Percentiles rank a stretch among this genome's conserved stretches.
phyloP scores from a whole-genome alignment of 2,888 invertebrate species.

The Diaprepes abbreviatus region DNA sequence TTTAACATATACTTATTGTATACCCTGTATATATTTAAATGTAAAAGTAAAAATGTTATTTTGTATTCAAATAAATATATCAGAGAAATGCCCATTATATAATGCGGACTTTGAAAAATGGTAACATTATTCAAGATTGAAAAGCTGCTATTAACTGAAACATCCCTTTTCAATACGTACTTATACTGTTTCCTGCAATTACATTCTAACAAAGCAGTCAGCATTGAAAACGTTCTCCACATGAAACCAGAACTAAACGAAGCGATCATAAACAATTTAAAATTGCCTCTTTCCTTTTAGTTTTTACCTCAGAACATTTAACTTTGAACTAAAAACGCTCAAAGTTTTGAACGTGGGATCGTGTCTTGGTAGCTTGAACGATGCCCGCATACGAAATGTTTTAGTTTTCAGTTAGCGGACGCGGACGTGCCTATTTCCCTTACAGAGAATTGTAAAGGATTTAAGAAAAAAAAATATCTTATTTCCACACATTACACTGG shows the following conservation, averaged over 20 bases:
- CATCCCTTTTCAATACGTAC: too few relatives aligned
- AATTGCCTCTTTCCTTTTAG: constrained; percentile 43
- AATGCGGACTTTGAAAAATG: too few relatives aligned
- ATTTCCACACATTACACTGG: not conserved
- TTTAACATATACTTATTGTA: too few relatives aligned
- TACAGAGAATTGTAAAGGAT: constrained; percentile 19
- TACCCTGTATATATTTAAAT: too few relatives aligned
- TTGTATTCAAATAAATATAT: too few relatives aligned
- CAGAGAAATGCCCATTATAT: too few relatives aligned
- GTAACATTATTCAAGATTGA: too few relatives aligned
- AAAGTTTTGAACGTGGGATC: constrained; percentile 27
- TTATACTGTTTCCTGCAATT: too few relatives aligned
- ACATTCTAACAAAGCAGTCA: too few relatives aligned
- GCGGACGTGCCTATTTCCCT: constrained; percentile 24
- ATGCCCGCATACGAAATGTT: constrained; percentile 37
- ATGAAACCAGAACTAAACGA: constrained; percentile 46
- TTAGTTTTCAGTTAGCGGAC: constrained; percentile 36
- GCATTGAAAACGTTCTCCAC: constrained; percentile 43
- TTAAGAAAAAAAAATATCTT: constrained; percentile 8
- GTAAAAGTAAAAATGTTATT: too few relatives aligned
- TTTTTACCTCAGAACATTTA: constrained; percentile 46
- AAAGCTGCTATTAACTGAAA: too few relatives aligned
- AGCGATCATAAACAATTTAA: constrained; percentile 55
- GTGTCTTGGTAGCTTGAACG: constrained; percentile 28
- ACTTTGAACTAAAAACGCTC: constrained; percentile 40